These are phyloP conservation scores for Podarcis cretensis DNA, from an alignment of 2,113 vertebrate genomes.

Conservation along the genomic window DNA sequence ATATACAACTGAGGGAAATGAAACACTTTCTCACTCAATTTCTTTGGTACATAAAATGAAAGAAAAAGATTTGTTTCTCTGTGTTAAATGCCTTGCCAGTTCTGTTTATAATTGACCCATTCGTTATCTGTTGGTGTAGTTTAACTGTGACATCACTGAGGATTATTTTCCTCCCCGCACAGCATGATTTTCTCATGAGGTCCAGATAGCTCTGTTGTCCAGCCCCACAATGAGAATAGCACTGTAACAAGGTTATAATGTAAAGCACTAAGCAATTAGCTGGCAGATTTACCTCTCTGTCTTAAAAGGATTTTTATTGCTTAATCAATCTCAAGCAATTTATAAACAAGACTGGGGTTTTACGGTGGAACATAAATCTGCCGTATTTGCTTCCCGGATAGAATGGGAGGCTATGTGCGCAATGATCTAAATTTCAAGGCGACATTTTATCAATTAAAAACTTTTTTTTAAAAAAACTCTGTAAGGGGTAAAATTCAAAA, in stretches of 20 bases:
- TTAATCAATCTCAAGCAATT: constrained; percentile 82
- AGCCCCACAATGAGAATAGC: constrained; percentile 28
- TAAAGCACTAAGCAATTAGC: constrained; percentile 78
- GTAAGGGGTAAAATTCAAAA: constrained; percentile 8
- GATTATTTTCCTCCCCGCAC: constrained; percentile 1
- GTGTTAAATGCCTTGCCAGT: constrained; percentile 22
- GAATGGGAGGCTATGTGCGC: constrained; percentile 47
- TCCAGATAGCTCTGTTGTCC: constrained; percentile 53
- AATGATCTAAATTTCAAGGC: constrained; percentile 62
- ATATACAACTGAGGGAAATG: constrained; percentile 19
- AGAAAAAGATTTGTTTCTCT: constrained; percentile 11
- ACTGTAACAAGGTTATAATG: constrained; percentile 72
- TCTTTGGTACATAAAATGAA: neutral
- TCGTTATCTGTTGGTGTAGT: constrained; percentile 55
- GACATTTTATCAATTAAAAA: constrained; percentile 65
- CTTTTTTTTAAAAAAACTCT: neutral
- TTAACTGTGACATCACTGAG: constrained; percentile 37
- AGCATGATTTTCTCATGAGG: constrained; percentile 61
- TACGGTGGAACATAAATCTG: constrained; percentile 73
- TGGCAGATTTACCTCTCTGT: constrained; percentile 77
- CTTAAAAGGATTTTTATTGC: constrained; percentile 84
- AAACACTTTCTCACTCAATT: neutral
- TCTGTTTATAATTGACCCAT: constrained; percentile 57
- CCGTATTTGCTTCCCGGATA: constrained; percentile 60
- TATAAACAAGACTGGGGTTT: constrained; percentile 79